phyloP scores from a whole-genome alignment of 2,888 invertebrate species.

The Lepidocyrtoides sp. region DNA sequence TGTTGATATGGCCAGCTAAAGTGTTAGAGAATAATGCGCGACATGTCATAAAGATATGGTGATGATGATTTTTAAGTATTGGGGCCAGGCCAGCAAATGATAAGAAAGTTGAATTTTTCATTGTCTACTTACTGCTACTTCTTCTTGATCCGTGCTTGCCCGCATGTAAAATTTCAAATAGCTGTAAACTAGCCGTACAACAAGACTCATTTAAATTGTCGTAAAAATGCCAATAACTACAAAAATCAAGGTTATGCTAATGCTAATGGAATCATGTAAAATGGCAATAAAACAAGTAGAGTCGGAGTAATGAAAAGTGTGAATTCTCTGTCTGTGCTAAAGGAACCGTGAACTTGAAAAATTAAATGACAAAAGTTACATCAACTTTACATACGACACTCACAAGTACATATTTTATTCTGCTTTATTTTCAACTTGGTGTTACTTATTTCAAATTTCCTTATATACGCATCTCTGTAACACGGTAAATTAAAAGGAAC shows the following conservation, averaged over 20 bases:
- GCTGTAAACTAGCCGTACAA: constrained; percentile 48
- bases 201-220: constrained; percentile 65
- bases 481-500: too few relatives aligned
- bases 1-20: background rate
- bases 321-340: too few relatives aligned
- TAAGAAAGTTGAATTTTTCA: constrained; percentile 61
- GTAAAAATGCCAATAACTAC: constrained; percentile 69
- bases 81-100: constrained; percentile 68
- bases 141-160: background rate
- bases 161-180: background rate
- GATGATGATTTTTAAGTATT: constrained; percentile 51
- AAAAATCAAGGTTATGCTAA: constrained; percentile 73
- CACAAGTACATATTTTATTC: too few relatives aligned
- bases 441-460: too few relatives aligned
- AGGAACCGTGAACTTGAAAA: too few relatives aligned
- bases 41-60: constrained; percentile 67
- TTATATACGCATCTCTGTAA: too few relatives aligned
- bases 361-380: too few relatives aligned
- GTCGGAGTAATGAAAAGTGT: background rate
- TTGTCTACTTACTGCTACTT: background rate
- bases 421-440: too few relatives aligned
- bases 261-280: constrained; percentile 25
- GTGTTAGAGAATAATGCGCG: constrained; percentile 46
- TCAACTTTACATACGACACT: too few relatives aligned
- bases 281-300: background rate